Base-by-base conservation (phyloP, 2,797 vertebrate species). In the Cirrhinus mrigala region DNA sequence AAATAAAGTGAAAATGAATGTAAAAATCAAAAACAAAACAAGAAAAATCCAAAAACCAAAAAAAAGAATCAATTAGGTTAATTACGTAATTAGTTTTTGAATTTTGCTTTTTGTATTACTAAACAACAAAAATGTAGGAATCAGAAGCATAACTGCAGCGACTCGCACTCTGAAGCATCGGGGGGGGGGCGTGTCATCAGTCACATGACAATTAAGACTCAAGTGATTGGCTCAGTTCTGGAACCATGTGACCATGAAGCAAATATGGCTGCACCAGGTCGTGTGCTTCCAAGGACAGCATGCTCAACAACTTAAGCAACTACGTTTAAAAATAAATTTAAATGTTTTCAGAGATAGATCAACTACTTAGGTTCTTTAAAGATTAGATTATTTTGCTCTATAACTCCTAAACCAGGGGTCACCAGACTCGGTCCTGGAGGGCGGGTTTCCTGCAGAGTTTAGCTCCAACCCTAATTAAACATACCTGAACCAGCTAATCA, bases 171-270 rank as follows among this genome's bases (percentile, higher is more conserved):
- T 3, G 2, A 71, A 71, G 14, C 22, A 2, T 46, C 40, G 1
- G 69, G 40, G 22, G 66, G n/a, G n/a, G n/a, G 11, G n/a, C 14
- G 40, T 48, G 40, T 8, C 4, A 52, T 66, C 18, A 68, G 46
- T 66, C 78, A 80, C 60, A 50, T 68, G 46, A 68, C 27, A 33
- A 29, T 22, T 16, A 37, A 18, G 64, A 9, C n/a, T 64, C 24
- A 8, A 1, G 16, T 1, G 62, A 80, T 80, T 80, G 62, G 62
- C 62, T 80, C 18, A 80, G n/a, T 62, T 79, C 33, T 44, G 37
- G 56, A 54, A 20, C n/a, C 37, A 79, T 46, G 58, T 64, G 56
- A 27, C 40, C 10, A 12, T 62, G 10, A 64, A 40, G 4, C 11
- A 40, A 79, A 79, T 40, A 79, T 64, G 77, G 77, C 76, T 1